Evolutionary conservation across 2,888 invertebrate species (phyloP), one percentile per base, ranked within the genome.

Genomic region (Brachypalpus laphriformis): DNA sequence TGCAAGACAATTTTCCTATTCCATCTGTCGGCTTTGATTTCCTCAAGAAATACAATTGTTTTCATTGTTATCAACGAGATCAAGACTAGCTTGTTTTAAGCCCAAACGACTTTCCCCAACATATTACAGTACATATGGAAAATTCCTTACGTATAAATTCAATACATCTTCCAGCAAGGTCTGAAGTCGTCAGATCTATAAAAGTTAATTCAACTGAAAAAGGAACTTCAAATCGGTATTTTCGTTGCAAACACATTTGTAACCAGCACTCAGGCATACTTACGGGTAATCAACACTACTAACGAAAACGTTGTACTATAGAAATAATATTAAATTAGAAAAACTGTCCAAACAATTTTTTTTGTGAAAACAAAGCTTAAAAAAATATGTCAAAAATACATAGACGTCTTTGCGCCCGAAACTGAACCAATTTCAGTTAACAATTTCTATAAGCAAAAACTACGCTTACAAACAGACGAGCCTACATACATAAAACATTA

Each of bases 321-420:
- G 25, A 25, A 5, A 25, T 25, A 25, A 25, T 25, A 25, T 25
- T 25, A 2, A 45, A 18, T 45, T 45, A 45, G 3, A 16, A 16
- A 45, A 16, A 45, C 45, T 45, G 45, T 45, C 45, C 8, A 45
- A 18, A 16, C 16, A 45, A 16, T 45, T 45, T 45, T 1, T 16
- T 45, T 18, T 45, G 45, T 45, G 18, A 45, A 45, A 45, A 45
- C 45, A 45, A 45, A 45, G 7, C 45, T 45, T 45, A 45, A 42
- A 25, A 5, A 49, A 49, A 22, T 25, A 49, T 45, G 45, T 45
- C 16, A 45, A 45, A 45, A 45, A n/a, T 18, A 20, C 47, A 20
- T 49, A 11, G 49, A 45, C 45, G 45, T 45, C 16, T 49, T 49
- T 22, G 22, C 22, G 22, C 49, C 22, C 2, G 49, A 49, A 49